A percentile compares a stretch with the other conserved stretches of the same genome.
These are phyloP conservation scores for Myrmecobius fasciatus DNA, from an alignment of 2,113 vertebrate genomes.

Conservation along the genomic window DNA sequence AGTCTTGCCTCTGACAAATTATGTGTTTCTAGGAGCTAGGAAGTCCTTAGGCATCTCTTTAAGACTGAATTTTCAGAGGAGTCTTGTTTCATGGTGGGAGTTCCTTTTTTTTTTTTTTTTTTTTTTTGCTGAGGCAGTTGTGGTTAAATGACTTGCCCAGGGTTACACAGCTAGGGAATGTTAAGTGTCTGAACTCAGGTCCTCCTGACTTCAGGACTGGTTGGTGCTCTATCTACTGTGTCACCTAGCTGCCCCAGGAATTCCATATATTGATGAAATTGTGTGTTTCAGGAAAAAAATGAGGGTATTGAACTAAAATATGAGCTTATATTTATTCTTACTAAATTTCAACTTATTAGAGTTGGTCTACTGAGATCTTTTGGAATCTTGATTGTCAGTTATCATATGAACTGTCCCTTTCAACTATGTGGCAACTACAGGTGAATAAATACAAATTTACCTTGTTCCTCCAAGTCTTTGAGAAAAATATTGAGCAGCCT, in stretches of 20 bases:
- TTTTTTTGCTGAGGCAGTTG: too few species aligned
- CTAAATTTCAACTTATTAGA: too few species aligned
- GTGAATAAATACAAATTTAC: background rate
- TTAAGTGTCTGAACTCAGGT: too few species aligned
- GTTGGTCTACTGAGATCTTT: background rate
- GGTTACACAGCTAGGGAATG: too few species aligned
- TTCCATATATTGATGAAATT: background rate
- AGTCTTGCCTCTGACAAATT: background rate
- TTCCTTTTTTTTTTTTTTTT: too few species aligned
- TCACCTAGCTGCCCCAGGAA: too few species aligned
- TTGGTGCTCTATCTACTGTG: too few species aligned
- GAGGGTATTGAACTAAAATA: background rate
- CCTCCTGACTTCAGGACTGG: too few species aligned
- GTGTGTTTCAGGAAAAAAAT: background rate
- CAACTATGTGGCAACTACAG: background rate
- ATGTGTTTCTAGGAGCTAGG: background rate
- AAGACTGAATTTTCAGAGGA: background rate
- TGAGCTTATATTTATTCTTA: too few species aligned
- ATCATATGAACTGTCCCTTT: background rate
- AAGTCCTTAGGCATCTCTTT: background rate
- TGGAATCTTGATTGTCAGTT: background rate
- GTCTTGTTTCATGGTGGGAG: background rate
- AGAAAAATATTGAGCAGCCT: background rate
- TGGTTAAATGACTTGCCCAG: too few species aligned
- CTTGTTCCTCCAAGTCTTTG: background rate